Evolutionary conservation across 1,140 invertebrate genomes (phyloP).

Genomic region (Pararge aegeria): DNA sequence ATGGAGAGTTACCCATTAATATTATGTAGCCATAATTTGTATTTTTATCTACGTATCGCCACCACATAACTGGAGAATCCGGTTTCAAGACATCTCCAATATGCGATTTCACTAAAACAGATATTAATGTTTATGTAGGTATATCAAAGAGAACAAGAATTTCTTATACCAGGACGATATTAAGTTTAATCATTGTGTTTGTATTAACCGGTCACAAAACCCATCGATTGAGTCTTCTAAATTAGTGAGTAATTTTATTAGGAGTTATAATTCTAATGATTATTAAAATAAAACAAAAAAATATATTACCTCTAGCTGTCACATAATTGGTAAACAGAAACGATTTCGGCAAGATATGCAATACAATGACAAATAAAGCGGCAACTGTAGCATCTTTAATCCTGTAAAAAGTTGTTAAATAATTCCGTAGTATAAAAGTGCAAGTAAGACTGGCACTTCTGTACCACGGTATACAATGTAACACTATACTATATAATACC

Average conservation of each 20-base stretch:
- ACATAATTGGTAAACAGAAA: slow-evolving; percentile 38
- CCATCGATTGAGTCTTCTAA: no score
- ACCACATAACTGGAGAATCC: slow-evolving; percentile 51
- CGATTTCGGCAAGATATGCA: slow-evolving; percentile 47
- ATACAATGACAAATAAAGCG: slow-evolving; percentile 41
- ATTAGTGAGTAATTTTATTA: no score
- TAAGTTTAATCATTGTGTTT: no score
- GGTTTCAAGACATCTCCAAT: slow-evolving; percentile 40
- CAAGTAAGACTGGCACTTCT: no score
- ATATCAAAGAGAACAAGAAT: no score
- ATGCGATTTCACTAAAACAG: slow-evolving; percentile 50
- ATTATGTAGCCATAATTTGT: slow-evolving; percentile 57
- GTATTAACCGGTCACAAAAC: no score
- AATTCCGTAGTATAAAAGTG: no score
- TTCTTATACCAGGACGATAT: no score
- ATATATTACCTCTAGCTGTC: slow-evolving; percentile 44
- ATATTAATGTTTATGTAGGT: not conserved
- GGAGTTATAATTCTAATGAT: not conserved
- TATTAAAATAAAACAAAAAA: not conserved
- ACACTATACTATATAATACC: no score
- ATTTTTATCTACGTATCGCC: slow-evolving; percentile 58
- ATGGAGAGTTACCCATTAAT: slow-evolving; percentile 51
- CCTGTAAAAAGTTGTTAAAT: no score
- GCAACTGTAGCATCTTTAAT: slow-evolving; percentile 55
- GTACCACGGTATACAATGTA: no score